Evolutionary conservation across 2,113 vertebrate genomes (phyloP).

Genomic region (Actinemys pallida): DNA sequence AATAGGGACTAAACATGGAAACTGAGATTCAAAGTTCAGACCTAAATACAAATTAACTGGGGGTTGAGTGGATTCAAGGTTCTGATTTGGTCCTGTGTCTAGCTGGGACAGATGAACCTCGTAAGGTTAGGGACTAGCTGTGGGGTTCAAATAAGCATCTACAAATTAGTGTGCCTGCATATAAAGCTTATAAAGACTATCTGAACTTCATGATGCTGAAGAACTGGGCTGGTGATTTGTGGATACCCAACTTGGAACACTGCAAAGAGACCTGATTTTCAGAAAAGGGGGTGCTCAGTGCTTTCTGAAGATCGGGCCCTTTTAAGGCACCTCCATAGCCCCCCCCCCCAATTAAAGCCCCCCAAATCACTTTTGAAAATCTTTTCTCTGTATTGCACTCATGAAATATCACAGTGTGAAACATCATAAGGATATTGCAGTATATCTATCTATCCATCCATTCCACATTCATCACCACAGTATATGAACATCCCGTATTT

Average conservation of each 20-base stretch:
- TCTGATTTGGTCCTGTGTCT: background rate
- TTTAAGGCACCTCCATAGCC: background rate
- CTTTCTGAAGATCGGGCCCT: background rate
- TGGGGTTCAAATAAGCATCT: background rate
- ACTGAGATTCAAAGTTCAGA: background rate
- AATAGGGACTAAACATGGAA: background rate
- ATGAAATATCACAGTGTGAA: background rate
- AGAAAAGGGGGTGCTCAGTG: background rate
- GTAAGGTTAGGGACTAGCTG: background rate
- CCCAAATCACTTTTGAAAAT: background rate
- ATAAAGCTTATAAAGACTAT: background rate
- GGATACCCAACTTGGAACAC: accelerated
- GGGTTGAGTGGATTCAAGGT: background rate
- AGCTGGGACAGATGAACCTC: background rate
- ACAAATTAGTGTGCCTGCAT: background rate
- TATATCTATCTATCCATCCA: constrained; percentile 34
- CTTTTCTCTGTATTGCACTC: background rate
- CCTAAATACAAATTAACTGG: background rate
- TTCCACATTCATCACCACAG: constrained; percentile 46
- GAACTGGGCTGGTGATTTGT: background rate
- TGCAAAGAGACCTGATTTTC: background rate
- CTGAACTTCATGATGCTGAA: accelerated
- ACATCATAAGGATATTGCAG: constrained; percentile 20
- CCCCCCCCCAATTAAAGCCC: accelerated
- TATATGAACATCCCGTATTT: constrained; percentile 39